These are phyloP conservation scores for Rhinogobio ventralis DNA, from an alignment of 2,797 vertebrate genomes.

Conservation along the genomic window DNA sequence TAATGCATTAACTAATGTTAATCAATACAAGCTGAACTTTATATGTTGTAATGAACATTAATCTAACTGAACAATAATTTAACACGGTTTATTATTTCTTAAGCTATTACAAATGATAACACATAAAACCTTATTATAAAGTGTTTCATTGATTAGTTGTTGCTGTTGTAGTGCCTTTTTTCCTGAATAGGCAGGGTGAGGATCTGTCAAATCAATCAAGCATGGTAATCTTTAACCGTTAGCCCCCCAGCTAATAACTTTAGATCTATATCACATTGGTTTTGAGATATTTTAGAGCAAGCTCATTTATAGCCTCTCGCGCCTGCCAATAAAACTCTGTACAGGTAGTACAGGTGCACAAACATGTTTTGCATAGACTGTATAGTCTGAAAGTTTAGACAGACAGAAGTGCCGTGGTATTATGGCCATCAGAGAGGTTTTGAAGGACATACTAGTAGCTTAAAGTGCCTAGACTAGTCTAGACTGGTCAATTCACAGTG, in stretches of 20 bases:
- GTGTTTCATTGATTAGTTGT: background rate
- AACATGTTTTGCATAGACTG: background rate
- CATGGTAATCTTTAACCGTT: background rate
- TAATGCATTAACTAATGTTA: background rate
- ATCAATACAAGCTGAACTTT: background rate
- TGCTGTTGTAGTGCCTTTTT: background rate
- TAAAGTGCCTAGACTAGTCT: background rate
- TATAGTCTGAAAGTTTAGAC: background rate
- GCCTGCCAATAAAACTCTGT: background rate
- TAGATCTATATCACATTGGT: background rate
- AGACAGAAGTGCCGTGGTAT: background rate
- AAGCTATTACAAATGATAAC: background rate
- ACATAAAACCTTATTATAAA: background rate
- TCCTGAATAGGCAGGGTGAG: background rate
- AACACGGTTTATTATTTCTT: background rate
- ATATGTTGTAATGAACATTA: background rate
- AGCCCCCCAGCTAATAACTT: no score
- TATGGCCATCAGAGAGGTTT: background rate
- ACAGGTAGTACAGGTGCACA: background rate
- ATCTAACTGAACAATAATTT: background rate
- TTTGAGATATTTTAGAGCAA: background rate
- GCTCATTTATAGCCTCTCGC: background rate
- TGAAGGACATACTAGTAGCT: background rate
- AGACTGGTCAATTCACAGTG: no score
- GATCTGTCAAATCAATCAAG: background rate